Percentiles rank a stretch among this genome's conserved stretches.
These are phyloP conservation scores for Zaprionus kolodkinae DNA, from an alignment of 1,140 invertebrate species.

Conservation along the genomic window DNA sequence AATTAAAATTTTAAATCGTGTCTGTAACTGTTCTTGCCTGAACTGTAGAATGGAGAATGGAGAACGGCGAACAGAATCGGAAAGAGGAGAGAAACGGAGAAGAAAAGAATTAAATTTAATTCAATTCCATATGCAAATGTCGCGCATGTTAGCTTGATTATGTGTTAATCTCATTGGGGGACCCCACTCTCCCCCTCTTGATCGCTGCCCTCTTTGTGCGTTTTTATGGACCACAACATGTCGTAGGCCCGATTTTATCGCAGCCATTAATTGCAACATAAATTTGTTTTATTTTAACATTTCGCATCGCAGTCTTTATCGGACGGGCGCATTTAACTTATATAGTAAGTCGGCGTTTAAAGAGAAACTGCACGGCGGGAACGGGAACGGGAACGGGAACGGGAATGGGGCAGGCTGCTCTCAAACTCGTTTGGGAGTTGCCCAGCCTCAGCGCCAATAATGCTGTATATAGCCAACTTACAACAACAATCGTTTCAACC, in stretches of 20 bases:
- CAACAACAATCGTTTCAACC: constrained; percentile 67
- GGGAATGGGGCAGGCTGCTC: neutral
- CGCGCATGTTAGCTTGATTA: constrained; percentile 80
- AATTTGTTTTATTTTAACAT: constrained; percentile 83
- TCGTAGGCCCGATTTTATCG: constrained; percentile 75
- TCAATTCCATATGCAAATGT: constrained; percentile 79
- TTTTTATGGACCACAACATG: constrained; percentile 69
- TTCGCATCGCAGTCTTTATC: constrained; percentile 74
- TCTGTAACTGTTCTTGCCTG: constrained; percentile 58
- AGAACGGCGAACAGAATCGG: neutral
- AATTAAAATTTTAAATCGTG: constrained; percentile 73
- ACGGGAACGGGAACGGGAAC: neutral
- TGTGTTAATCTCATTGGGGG: constrained; percentile 73
- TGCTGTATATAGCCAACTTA: neutral
- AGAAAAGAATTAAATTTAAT: constrained; percentile 65
- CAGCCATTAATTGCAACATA: constrained; percentile 81
- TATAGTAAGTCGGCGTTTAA: constrained; percentile 75
- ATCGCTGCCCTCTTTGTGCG: neutral
- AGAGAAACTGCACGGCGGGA: constrained; percentile 31
- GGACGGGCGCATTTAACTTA: constrained; percentile 70
- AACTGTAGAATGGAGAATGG: constrained; percentile 7
- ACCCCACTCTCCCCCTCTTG: neutral
- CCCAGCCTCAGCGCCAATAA: constrained; percentile 6
- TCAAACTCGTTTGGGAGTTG: constrained; percentile 59
- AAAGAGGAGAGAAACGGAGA: neutral